phyloP scores from a whole-genome alignment of 2,888 invertebrate genomes.

The Ophion obscuratus region DNA sequence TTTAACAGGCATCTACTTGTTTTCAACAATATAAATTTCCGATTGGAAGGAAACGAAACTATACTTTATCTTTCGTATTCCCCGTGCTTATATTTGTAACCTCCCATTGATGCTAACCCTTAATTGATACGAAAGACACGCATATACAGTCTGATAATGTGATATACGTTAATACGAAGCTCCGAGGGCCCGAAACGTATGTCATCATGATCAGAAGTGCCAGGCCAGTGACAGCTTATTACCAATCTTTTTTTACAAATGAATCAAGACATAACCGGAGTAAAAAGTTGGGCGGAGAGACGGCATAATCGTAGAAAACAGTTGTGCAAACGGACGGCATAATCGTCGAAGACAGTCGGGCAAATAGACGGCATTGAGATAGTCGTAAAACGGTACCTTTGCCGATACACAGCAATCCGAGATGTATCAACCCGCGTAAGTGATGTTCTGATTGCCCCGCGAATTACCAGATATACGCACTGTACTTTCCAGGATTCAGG shows the following conservation, averaged over 20 bases:
- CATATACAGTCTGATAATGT: neutral
- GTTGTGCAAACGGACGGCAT: neutral
- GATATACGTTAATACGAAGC: neutral
- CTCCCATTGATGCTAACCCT: neutral
- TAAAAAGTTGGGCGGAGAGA: neutral
- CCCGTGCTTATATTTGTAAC: neutral
- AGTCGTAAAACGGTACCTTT: constrained; percentile 2
- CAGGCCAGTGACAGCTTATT: neutral
- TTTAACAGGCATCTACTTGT: too few species aligned
- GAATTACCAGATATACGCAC: constrained; percentile 54
- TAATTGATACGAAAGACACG: neutral
- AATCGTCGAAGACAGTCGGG: neutral
- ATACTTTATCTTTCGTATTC: neutral
- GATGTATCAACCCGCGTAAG: constrained; percentile 14
- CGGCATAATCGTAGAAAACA: neutral
- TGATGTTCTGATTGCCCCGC: constrained; percentile 25
- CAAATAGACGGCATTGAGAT: constrained; percentile 2
- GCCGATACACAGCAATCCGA: constrained; percentile 36
- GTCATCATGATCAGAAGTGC: neutral
- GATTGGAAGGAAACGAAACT: neutral
- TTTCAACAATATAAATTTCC: neutral
- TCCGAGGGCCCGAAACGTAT: neutral
- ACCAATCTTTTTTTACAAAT: neutral
- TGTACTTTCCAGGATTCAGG: constrained; percentile 50
- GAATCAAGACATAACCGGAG: neutral